phyloP scores from a whole-genome alignment of 2,113 vertebrate genomes.

The Hepsetus odoe region DNA sequence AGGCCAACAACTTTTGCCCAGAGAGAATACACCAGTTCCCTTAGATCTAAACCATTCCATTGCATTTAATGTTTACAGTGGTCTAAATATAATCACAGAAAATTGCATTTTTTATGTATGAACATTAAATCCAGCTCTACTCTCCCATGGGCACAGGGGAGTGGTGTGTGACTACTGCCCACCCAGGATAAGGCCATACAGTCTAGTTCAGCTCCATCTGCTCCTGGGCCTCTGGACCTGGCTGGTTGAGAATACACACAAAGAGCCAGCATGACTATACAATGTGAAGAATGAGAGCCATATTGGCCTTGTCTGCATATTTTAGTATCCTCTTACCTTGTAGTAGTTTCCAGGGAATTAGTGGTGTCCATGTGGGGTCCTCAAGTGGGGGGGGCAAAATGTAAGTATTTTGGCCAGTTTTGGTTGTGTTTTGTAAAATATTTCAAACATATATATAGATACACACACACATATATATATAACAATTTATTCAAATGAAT shows the following conservation, averaged over 20 bases:
- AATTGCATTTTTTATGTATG: slow-evolving; percentile 36
- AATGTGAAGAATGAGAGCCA: slow-evolving; percentile 48
- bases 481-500: too few relatives aligned
- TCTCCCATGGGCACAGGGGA: slow-evolving; percentile 17
- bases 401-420: too few relatives aligned
- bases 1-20: not conserved
- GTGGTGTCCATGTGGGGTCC: slow-evolving; percentile 38
- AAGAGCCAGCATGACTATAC: slow-evolving; percentile 28
- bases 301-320: slow-evolving; percentile 45
- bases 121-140: slow-evolving; percentile 42
- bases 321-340: slow-evolving; percentile 45
- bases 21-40: slow-evolving; percentile 10
- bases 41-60: slow-evolving; percentile 23
- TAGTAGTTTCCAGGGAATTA: slow-evolving; percentile 44
- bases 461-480: too few relatives aligned
- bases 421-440: too few relatives aligned
- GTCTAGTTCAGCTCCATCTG: slow-evolving; percentile 52
- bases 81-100: slow-evolving; percentile 16
- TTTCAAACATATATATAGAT: too few relatives aligned
- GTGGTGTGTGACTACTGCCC: slow-evolving; percentile 39
- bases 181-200: slow-evolving; percentile 51
- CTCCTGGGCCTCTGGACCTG: slow-evolving; percentile 35
- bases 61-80: slow-evolving; percentile 30
- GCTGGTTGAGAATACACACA: slow-evolving; percentile 5
- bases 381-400: not conserved